These are phyloP conservation scores for Stramonita haemastoma DNA, from an alignment of 2,888 invertebrate genomes.

Conservation along the genomic window DNA sequence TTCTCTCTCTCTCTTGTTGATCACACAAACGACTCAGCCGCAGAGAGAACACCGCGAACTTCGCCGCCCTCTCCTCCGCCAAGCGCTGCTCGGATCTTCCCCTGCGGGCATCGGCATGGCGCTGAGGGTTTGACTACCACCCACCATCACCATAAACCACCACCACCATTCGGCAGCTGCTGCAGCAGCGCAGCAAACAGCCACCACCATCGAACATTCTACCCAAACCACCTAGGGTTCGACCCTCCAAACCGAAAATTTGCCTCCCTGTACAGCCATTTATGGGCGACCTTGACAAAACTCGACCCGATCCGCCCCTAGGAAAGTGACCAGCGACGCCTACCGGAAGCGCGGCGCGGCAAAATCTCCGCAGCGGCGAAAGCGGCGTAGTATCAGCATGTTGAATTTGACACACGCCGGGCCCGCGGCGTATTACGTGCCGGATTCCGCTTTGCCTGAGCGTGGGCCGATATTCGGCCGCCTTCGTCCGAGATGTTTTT, in stretches of 20 bases:
- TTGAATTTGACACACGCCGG: constrained; percentile 49
- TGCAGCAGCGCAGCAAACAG: constrained; percentile 6
- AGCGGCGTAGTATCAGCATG: constrained; percentile 60
- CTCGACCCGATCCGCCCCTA: constrained; percentile 16
- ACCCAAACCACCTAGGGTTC: not conserved
- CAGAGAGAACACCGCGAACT: constrained; percentile 32
- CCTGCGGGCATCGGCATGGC: not conserved
- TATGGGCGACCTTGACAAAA: constrained; percentile 49
- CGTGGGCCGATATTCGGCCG: not conserved
- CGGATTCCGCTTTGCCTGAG: constrained; percentile 1
- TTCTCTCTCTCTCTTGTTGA: too few relatives aligned
- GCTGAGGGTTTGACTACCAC: not conserved
- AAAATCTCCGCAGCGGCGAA: not conserved
- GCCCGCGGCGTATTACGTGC: constrained; percentile 28
- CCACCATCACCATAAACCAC: not conserved
- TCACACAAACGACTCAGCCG: not conserved
- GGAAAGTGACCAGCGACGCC: not conserved
- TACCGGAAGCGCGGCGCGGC: not conserved
- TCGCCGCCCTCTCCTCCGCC: constrained; percentile 39
- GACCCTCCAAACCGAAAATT: constrained; percentile 15
- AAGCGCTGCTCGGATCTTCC: constrained; percentile 40
- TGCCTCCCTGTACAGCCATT: constrained; percentile 40
- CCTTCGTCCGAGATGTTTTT: constrained; percentile 53
- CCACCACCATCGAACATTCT: constrained; percentile 8
- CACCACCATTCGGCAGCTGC: not conserved